Evolutionary conservation across 2,113 vertebrate species (phyloP), one percentile per base, ranked within the genome.

Genomic region (Bambusicola thoracicus): DNA sequence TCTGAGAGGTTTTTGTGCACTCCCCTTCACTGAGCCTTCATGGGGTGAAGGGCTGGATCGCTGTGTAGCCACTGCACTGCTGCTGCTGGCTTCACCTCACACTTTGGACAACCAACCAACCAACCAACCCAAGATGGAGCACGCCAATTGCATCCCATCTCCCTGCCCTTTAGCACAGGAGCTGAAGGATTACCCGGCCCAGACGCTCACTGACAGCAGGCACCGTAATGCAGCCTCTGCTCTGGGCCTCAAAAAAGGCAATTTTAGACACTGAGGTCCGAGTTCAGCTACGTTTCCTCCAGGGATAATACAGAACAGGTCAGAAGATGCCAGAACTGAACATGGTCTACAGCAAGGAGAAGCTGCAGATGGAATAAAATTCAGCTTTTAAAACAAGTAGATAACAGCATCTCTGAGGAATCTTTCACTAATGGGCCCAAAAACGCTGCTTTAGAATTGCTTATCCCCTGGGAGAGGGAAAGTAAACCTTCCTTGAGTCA

Each of bases 241-340:
- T 76, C 48, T 53, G 22, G 34, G 77, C 69, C 66, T 87, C 81
- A 53, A 14, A n/a, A n/a, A 66, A 27, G 73, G 73, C 67, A 58
- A 13, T 62, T 89, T 51, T 44, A 83, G 17, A 65, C 56, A 41
- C 1, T 59, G 41, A 62, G 46, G 36, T 67, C 65, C 46, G 36
- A 85, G 75, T 82, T 85, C 72, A 92, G 85, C 66, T 65, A 11
- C 22, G 25, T 85, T 91, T 63, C 67, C 83, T 80, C 46, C 19
- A 78, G 56, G 40, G 61, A 78, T 91, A 63, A 91, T 87, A 87
- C 80, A 89, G 59, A 92, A 30, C 65, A 72, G 92, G 92, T 84
- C 85, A 87, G 79, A 46, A 86, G 46, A 61, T 36, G 43, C 46
- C 62, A 88, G 61, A 75, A 48, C 76, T 86, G 58, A 83, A 59